Evolutionary conservation across 2,797 vertebrate species (phyloP).

Genomic region (Zalophus californianus): DNA sequence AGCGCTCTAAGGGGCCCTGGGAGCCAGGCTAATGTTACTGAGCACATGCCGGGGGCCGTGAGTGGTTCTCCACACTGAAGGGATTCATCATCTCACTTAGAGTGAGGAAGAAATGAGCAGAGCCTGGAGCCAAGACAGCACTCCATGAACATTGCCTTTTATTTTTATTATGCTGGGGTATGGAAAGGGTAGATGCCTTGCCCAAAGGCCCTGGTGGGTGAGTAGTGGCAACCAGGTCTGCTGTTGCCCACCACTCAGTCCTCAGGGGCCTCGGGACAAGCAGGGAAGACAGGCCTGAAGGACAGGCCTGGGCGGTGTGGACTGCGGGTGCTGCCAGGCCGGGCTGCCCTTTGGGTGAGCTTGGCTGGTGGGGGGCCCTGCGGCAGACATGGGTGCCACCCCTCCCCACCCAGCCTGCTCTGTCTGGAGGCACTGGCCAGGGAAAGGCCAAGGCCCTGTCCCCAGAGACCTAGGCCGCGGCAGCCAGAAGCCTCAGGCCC

Average conservation of each 20-base stretch:
- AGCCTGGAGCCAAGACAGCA: too few species aligned
- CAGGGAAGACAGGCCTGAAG: not conserved
- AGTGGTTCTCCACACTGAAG: accelerated
- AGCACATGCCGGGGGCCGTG: accelerated
- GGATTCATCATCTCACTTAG: not conserved
- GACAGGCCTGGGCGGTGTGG: too few species aligned
- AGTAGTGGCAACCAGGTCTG: not conserved
- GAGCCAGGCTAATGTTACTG: not conserved
- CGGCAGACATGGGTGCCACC: not conserved
- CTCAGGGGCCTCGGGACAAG: not conserved
- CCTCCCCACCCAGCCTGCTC: not conserved
- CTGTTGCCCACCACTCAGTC: not conserved
- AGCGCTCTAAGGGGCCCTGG: not conserved
- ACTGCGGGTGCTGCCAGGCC: too few species aligned
- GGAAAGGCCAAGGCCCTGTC: not conserved
- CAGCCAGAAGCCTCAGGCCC: not conserved
- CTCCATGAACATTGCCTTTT: not conserved
- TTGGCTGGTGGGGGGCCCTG: accelerated
- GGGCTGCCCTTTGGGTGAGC: not conserved
- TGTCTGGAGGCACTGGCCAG: not conserved
- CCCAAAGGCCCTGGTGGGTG: too few species aligned
- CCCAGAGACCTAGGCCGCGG: not conserved
- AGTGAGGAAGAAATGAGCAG: too few species aligned
- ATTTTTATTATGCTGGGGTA: not conserved
- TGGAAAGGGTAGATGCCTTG: not conserved